Evolutionary conservation across 2,113 vertebrate genomes (phyloP).

Genomic region (Empidonax alnorum): DNA sequence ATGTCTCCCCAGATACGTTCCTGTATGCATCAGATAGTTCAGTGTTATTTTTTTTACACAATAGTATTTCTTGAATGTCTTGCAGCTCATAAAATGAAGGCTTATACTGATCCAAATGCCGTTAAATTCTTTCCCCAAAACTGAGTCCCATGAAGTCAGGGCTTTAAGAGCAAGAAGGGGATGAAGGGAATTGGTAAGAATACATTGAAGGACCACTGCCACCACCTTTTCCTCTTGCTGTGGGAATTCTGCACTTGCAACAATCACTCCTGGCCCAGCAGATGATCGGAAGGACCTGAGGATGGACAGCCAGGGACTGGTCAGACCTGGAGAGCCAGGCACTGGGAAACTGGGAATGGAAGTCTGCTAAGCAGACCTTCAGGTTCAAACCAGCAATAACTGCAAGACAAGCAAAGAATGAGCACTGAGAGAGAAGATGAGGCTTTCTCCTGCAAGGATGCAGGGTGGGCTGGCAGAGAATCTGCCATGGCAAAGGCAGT

Average conservation of each 20-base stretch:
- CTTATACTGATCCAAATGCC: background rate
- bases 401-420: background rate
- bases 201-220: background rate
- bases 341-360: background rate
- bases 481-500: background rate
- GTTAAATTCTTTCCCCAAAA: background rate
- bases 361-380: background rate
- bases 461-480: background rate
- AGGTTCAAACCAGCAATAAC: background rate
- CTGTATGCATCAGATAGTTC: background rate
- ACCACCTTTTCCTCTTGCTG: background rate
- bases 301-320: background rate
- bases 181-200: background rate
- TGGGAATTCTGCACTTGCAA: fast-evolving
- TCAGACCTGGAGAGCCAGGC: background rate
- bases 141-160: background rate
- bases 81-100: background rate
- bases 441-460: background rate
- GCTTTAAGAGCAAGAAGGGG: background rate
- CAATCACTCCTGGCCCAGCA: background rate
- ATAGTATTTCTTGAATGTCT: fast-evolving
- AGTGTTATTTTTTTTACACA: background rate
- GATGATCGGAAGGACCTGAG: fast-evolving
- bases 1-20: background rate
- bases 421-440: background rate